These are phyloP conservation scores for Mizuhopecten yessoensis DNA, from an alignment of 1,140 invertebrate genomes.

Conservation along the genomic window DNA sequence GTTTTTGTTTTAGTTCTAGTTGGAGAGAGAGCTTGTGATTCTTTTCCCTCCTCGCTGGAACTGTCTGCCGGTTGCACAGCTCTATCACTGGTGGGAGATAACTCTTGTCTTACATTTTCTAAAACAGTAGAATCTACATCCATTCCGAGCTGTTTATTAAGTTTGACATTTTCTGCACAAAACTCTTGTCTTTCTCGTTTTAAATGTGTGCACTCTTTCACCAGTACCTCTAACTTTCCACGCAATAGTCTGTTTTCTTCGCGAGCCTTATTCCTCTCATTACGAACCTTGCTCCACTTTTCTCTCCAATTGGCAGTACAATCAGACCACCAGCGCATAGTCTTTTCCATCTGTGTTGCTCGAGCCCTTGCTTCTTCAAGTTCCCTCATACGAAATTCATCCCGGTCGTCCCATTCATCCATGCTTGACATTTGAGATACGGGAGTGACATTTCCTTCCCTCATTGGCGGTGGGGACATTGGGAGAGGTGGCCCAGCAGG, in stretches of 20 bases:
- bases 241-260: conserved; percentile 93
- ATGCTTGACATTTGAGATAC: conserved; percentile 57
- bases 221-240: conserved; percentile 90
- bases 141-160: conserved; percentile 54
- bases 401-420: conserved; percentile 65
- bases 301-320: conserved; percentile 96
- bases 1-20: not conserved
- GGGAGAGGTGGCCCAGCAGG: conserved; percentile 56
- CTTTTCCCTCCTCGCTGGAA: conserved; percentile 1
- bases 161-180: conserved; percentile 88
- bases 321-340: conserved; percentile 98
- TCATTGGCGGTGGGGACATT: conserved; percentile 61
- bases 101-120: conserved; percentile 54
- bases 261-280: conserved; percentile 86
- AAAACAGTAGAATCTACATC: conserved; percentile 7
- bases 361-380: conserved; percentile 94
- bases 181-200: conserved; percentile 92
- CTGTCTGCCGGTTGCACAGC: not conserved
- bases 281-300: conserved; percentile 95
- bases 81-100: not conserved
- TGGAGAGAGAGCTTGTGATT: not conserved
- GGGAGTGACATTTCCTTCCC: conserved; percentile 63
- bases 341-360: conserved; percentile 99
- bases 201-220: conserved; percentile 90
- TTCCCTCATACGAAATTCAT: conserved; percentile 87